Evolutionary conservation across 2,888 invertebrate genomes (phyloP), one percentile per base, ranked within the genome.

Genomic region (Fragum whitleyi): DNA sequence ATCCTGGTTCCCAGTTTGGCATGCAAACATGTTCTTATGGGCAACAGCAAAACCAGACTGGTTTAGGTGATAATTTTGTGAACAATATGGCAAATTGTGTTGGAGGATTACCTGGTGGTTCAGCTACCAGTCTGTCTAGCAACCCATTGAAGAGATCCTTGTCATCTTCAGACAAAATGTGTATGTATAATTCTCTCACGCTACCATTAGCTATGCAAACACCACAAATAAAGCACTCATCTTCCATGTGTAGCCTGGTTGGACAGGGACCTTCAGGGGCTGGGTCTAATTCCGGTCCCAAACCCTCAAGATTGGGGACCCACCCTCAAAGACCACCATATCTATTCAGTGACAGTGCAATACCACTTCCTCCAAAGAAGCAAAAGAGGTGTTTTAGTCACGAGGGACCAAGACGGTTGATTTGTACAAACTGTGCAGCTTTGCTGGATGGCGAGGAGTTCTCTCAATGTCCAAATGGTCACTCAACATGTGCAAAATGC

Each of bases 401-500:
- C 23, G 69, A 74, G 7, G 23, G 55, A 14, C n/a, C 42, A 29
- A 79, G 71, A 26, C 69, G 21, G 9, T 51, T 65, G 42, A 42
- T 68, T 7, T 90, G 90, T 77, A 78, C 86, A 36, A 82, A 79
- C 23, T 90, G 90, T 84, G 69, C 73, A 28, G 73, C 79, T 19
- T 65, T 78, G 6, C 69, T 88, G 59, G 61, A 74, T 0, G 88
- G 87, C 19, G 79, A 79, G 29, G 86, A 87, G 67, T 81, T 86
- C 29, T 91, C 91, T 0, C 86, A 85, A 26, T 92, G 92, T 81
- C 87, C 88, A 21, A 83, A 88, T 70, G 90, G 91, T 1, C 92
- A 92, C 84, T 81, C 85, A 9, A 89, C 90, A 23, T 92, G 92
- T 79, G 86, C 87, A 5, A 81, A 79, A 28, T 92, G 92, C 84